Conservation (phyloP, 2,888 invertebrate genomes). For the Nasonia oneida region DNA sequence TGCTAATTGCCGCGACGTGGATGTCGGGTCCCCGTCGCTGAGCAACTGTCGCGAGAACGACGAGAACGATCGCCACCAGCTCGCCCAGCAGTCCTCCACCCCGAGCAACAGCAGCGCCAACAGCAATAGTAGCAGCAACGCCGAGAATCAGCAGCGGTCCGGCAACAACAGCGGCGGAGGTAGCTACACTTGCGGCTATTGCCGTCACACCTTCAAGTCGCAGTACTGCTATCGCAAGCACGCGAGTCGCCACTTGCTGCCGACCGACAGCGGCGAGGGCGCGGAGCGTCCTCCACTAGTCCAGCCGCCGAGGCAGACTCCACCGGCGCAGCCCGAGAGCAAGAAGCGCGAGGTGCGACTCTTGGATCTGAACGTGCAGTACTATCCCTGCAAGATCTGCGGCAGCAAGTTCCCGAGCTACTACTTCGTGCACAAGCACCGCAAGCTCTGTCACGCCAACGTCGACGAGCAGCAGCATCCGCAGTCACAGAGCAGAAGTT, state of each 20-base stretch:
- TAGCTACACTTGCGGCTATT: conserved; percentile 86
- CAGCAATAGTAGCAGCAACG: conserved; percentile 31
- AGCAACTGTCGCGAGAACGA: conserved; percentile 67
- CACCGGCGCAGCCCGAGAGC: background rate
- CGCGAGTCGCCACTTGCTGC: conserved; percentile 80
- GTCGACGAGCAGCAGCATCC: conserved; percentile 67
- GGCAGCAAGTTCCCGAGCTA: conserved; percentile 96
- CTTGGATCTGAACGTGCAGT: conserved; percentile 90
- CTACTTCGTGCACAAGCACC: conserved; percentile 95
- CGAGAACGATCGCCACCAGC: conserved; percentile 49
- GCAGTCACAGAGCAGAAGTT: conserved; percentile 47
- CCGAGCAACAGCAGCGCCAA: background rate
- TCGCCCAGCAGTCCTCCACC: background rate
- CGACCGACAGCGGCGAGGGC: conserved; percentile 65
- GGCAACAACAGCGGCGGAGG: conserved; percentile 49
- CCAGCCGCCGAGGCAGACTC: conserved; percentile 27
- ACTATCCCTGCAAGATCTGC: conserved; percentile 96
- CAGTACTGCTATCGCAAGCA: conserved; percentile 93
- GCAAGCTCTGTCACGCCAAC: conserved; percentile 90
- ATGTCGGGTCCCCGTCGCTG: conserved; percentile 36
- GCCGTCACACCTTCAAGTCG: conserved; percentile 90
- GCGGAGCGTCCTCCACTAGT: conserved; percentile 16
- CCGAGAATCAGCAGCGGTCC: conserved; percentile 28
- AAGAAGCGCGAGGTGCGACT: conserved; percentile 82
- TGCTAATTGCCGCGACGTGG: conserved; percentile 4